phyloP scores from a whole-genome alignment of 2,797 vertebrate genomes.

The Ctenochaetus hawaiiensis region DNA sequence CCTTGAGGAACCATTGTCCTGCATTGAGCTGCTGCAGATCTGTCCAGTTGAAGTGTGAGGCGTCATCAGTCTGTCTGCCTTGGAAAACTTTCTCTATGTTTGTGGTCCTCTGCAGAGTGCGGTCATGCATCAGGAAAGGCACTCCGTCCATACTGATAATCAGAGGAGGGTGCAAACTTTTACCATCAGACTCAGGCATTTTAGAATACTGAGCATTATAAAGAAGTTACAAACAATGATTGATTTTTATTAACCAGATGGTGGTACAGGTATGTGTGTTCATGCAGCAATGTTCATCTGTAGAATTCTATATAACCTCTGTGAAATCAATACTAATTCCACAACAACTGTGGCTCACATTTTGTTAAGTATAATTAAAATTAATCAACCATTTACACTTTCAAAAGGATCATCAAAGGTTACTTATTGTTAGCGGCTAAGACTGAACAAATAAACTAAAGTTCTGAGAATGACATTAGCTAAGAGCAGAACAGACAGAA shows the following conservation, averaged over 20 bases:
- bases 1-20: constrained; percentile 94
- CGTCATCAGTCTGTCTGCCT: constrained; percentile 81
- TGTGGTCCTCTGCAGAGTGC: constrained; percentile 92
- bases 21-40: constrained; percentile 91
- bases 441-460: background rate
- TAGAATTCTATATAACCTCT: background rate
- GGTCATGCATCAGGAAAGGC: constrained; percentile 94
- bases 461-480: constrained; percentile 8
- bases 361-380: background rate
- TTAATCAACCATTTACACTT: background rate
- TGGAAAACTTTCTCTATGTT: constrained; percentile 89
- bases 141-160: constrained; percentile 90
- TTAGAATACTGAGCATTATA: background rate
- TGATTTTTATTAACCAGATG: background rate
- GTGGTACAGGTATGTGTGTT: background rate
- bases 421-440: background rate
- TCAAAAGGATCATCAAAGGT: background rate
- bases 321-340: background rate
- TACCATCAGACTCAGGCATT: background rate
- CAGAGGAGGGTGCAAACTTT: constrained; percentile 11
- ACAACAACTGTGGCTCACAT: background rate
- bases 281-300: background rate
- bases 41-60: constrained; percentile 94
- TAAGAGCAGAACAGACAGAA: constrained; percentile 13
- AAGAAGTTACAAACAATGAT: background rate